Conservation (phyloP, 1,140 invertebrate genomes). For the Eriosoma lanigerum region DNA sequence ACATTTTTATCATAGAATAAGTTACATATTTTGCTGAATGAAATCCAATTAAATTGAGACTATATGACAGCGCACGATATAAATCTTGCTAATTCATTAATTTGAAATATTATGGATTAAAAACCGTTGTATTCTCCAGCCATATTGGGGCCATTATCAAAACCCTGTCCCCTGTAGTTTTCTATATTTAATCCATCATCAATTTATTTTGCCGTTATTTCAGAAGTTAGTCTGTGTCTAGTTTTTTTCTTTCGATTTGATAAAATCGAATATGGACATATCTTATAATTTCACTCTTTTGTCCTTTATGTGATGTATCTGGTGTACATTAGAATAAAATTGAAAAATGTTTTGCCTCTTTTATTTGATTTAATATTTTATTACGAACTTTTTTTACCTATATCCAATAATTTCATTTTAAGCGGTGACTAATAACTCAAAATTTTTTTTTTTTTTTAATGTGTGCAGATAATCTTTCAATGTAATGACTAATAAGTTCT, state of each 20-base stretch:
- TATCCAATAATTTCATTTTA: constrained; percentile 32
- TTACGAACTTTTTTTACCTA: constrained; percentile 23
- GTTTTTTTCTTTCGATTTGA: no score
- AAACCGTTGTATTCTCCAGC: constrained; percentile 55
- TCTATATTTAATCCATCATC: neutral
- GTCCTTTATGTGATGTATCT: constrained; percentile 7
- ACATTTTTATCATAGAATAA: no score
- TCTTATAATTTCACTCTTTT: neutral
- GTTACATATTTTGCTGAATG: no score
- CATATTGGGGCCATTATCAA: constrained; percentile 57
- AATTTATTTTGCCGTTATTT: no score
- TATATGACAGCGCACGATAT: no score
- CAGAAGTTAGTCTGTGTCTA: no score
- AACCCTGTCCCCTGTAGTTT: constrained; percentile 55
- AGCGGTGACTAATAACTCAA: constrained; percentile 8
- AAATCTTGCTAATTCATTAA: no score
- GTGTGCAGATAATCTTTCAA: constrained; percentile 1
- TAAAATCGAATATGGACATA: no score
- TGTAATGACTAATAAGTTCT: constrained; percentile 28
- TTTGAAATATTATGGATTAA: constrained; percentile 41
- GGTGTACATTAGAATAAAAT: constrained; percentile 14
- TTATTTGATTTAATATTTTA: constrained; percentile 27
- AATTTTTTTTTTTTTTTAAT: constrained; percentile 17
- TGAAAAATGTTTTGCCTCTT: constrained; percentile 20
- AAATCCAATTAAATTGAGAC: no score